Evolutionary conservation across 2,113 vertebrate species (phyloP).

Genomic region (Balaenoptera acutorostrata): DNA sequence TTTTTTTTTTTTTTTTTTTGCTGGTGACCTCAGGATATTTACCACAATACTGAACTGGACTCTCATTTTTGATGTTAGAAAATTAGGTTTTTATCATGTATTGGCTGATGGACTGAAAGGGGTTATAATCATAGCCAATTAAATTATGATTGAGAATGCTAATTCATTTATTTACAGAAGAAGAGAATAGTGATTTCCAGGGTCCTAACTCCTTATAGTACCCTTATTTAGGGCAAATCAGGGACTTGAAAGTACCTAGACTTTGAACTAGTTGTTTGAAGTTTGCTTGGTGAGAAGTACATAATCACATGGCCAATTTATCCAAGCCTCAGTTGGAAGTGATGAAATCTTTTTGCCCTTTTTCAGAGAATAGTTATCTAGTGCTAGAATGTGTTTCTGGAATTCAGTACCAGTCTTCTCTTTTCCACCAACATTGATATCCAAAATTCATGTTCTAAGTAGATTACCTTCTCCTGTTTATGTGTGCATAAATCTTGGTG

Average conservation of each 20-base stretch:
- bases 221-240: neutral
- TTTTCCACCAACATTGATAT: neutral
- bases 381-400: neutral
- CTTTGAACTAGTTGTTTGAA: neutral
- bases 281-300: neutral
- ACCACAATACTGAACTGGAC: neutral
- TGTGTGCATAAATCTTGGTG: too few species aligned
- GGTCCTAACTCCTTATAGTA: neutral
- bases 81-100: neutral
- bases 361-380: neutral
- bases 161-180: neutral
- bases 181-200: neutral
- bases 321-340: neutral
- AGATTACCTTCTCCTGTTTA: neutral
- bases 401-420: neutral
- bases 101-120: neutral
- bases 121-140: neutral
- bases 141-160: neutral
- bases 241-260: neutral
- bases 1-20: neutral
- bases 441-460: neutral
- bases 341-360: neutral
- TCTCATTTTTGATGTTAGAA: neutral
- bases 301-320: neutral
- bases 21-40: neutral